Conservation (phyloP, 2,888 invertebrate species). For the Polydrusus cervinus region DNA sequence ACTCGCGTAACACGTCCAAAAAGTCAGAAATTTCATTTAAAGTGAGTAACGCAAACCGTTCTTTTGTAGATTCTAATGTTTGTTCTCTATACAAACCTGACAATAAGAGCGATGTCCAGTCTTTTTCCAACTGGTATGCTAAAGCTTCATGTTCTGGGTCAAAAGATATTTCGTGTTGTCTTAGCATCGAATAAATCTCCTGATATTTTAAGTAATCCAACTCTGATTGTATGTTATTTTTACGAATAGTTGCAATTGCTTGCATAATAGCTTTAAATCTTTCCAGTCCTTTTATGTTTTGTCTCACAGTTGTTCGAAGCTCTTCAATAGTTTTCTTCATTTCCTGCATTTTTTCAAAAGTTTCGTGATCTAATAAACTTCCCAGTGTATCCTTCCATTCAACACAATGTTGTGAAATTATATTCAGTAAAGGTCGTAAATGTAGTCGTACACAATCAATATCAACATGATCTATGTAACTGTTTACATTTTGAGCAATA, state of each 20-base stretch:
- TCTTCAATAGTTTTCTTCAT: slow-evolving; percentile 80
- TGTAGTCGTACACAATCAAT: slow-evolving; percentile 84
- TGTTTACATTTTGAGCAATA: slow-evolving; percentile 74
- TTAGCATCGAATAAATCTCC: slow-evolving; percentile 85
- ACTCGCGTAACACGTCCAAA: slow-evolving; percentile 76
- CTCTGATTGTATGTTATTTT: slow-evolving; percentile 85
- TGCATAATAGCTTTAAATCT: slow-evolving; percentile 90
- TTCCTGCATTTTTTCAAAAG: slow-evolving; percentile 79
- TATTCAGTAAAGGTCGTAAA: slow-evolving; percentile 80
- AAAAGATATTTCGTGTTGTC: slow-evolving; percentile 79
- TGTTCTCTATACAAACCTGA: slow-evolving; percentile 81
- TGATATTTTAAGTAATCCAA: slow-evolving; percentile 82
- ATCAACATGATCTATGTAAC: slow-evolving; percentile 76
- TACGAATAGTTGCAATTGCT: slow-evolving; percentile 84
- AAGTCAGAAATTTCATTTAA: slow-evolving; percentile 83
- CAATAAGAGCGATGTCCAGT: slow-evolving; percentile 82
- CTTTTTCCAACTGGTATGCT: slow-evolving; percentile 77
- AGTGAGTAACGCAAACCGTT: slow-evolving; percentile 88
- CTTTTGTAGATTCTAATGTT: slow-evolving; percentile 86
- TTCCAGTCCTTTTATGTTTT: slow-evolving; percentile 84
- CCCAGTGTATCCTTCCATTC: slow-evolving; percentile 89
- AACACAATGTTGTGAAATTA: slow-evolving; percentile 81
- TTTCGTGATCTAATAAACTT: slow-evolving; percentile 78
- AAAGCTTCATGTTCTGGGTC: slow-evolving; percentile 74
- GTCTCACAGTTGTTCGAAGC: slow-evolving; percentile 78